A percentile compares a stretch with the other conserved stretches of the same genome.
These are phyloP conservation scores for Sturmia bella DNA, from an alignment of 2,888 invertebrate species.

Conservation along the genomic window DNA sequence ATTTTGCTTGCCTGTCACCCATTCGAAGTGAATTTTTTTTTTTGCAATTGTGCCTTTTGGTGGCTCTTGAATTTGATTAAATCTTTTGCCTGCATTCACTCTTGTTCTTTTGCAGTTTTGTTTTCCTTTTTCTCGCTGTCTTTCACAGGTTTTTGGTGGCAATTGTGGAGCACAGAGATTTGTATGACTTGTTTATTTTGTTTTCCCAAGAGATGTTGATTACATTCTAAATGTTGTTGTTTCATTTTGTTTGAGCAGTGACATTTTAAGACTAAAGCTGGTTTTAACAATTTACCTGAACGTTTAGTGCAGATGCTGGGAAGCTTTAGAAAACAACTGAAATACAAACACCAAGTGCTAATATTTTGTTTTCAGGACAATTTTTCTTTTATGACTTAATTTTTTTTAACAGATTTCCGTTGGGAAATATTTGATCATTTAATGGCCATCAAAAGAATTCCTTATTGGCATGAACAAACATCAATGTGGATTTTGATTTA, in stretches of 20 bases:
- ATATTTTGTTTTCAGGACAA: background rate
- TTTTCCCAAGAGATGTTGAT: conserved; percentile 52
- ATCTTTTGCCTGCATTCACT: conserved; percentile 57
- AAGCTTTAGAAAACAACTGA: background rate
- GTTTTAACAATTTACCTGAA: background rate
- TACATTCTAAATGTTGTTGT: conserved; percentile 45
- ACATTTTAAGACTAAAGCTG: conserved; percentile 1
- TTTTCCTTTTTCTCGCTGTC: background rate
- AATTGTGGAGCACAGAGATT: conserved; percentile 8
- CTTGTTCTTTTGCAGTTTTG: background rate
- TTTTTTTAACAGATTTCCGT: background rate
- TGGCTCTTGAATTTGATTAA: conserved; percentile 48
- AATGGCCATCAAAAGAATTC: no score
- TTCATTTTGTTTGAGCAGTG: conserved; percentile 22
- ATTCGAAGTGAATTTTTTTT: background rate
- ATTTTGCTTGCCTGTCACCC: conserved; percentile 9
- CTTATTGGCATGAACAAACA: no score
- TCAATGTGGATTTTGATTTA: no score
- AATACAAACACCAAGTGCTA: background rate
- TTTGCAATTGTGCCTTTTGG: conserved; percentile 15
- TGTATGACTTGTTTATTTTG: conserved; percentile 18
- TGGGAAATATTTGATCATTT: no score
- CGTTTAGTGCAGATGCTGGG: background rate
- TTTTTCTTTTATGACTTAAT: no score
- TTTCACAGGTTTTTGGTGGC: conserved; percentile 33